A percentile compares a stretch with the other conserved stretches of the same genome.
Conservation (phyloP, 2,888 invertebrate species). For the Punctoribates punctum region DNA sequence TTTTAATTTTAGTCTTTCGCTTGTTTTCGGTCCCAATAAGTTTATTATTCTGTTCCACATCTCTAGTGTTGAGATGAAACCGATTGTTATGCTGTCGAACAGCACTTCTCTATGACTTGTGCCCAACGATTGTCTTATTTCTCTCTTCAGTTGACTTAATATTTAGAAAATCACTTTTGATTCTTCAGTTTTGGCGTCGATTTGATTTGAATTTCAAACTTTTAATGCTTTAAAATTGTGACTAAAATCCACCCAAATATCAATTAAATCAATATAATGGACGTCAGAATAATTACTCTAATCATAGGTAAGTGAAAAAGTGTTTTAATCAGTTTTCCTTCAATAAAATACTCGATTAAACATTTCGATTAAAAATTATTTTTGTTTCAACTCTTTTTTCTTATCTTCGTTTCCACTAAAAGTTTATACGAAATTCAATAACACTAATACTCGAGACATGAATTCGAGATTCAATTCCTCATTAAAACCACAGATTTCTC, state of each 20-base stretch:
- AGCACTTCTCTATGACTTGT: not conserved
- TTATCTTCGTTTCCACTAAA: too few relatives aligned
- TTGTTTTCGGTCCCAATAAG: too few relatives aligned
- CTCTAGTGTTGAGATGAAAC: conserved; percentile 22
- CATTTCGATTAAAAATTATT: too few relatives aligned
- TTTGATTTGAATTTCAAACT: not conserved
- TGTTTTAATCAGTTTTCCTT: too few relatives aligned
- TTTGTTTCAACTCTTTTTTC: too few relatives aligned
- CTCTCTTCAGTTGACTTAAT: not conserved
- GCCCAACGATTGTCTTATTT: not conserved
- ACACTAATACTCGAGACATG: too few relatives aligned
- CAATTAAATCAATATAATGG: not conserved
- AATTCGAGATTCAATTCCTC: too few relatives aligned
- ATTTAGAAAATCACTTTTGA: conserved; percentile 7
- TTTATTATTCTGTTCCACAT: conserved; percentile 16
- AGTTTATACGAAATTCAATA: too few relatives aligned
- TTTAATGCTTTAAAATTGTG: not conserved
- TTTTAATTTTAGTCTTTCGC: not conserved
- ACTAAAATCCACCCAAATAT: not conserved
- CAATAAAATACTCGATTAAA: too few relatives aligned
- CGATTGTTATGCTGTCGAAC: not conserved
- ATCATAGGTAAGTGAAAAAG: not conserved
- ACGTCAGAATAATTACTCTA: not conserved
- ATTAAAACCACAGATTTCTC: too few relatives aligned
- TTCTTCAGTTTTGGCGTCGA: not conserved